Percentiles rank a stretch among this genome's conserved stretches.
These are phyloP conservation scores for Lithophane socia DNA, from an alignment of 2,888 invertebrate genomes.

Conservation along the genomic window DNA sequence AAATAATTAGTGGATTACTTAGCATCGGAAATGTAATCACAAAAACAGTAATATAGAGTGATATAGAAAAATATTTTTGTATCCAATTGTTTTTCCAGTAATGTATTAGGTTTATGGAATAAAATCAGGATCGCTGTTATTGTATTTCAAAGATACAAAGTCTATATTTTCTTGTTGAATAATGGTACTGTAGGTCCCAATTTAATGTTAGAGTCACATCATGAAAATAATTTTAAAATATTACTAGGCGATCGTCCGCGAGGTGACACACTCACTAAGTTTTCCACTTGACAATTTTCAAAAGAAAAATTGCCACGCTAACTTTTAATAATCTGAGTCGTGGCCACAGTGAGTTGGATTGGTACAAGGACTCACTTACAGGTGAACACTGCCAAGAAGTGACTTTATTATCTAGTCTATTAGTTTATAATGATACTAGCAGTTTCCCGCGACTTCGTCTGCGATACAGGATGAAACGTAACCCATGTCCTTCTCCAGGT, in stretches of 20 bases:
- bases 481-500: too few species aligned
- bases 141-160: background rate
- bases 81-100: background rate
- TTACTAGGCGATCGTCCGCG: background rate
- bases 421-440: too few species aligned
- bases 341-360: too few species aligned
- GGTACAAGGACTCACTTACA: too few species aligned
- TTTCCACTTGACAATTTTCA: background rate
- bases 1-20: conserved; percentile 14
- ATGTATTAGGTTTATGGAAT: conserved; percentile 11
- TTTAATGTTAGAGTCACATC: background rate
- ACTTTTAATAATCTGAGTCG: too few species aligned
- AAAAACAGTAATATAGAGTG: conserved; percentile 6
- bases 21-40: conserved; percentile 22
- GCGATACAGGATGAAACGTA: too few species aligned
- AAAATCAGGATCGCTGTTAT: background rate
- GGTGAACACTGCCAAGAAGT: too few species aligned
- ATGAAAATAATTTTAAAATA: background rate
- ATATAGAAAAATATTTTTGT: background rate
- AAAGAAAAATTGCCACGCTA: background rate
- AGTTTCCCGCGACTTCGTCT: too few species aligned
- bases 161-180: background rate
- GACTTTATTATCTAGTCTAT: too few species aligned
- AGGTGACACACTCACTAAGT: background rate
- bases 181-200: background rate